Percentiles rank a stretch among this genome's conserved stretches.
Conservation (phyloP, 2,888 invertebrate species). For the Phymatocera aterrima region DNA sequence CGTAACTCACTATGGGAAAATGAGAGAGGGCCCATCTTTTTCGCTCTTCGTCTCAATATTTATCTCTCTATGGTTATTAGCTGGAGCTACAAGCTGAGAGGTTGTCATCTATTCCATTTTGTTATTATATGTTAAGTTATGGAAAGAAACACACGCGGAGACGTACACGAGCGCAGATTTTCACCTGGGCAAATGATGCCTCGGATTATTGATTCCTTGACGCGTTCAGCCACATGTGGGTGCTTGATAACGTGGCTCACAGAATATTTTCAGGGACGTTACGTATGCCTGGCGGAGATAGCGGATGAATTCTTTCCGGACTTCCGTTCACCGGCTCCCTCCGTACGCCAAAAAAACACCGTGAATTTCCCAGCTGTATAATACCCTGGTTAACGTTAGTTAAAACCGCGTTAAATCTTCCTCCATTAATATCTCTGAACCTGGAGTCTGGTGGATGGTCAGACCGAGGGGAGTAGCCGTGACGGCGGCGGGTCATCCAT, state of each 20-base stretch:
- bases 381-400: constrained; percentile 56
- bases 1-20: constrained; percentile 12
- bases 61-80: not conserved
- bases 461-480: constrained; percentile 51
- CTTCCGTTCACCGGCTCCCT: constrained; percentile 22
- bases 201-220: not conserved
- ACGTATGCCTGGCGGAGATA: not conserved
- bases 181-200: not conserved
- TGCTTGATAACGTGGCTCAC: not conserved
- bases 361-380: constrained; percentile 23
- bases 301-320: constrained; percentile 34
- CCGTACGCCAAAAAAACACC: constrained; percentile 6
- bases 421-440: constrained; percentile 67
- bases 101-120: not conserved
- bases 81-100: not conserved
- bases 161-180: too few relatives aligned
- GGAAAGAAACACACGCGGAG: too few relatives aligned
- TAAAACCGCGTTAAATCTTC: constrained; percentile 72
- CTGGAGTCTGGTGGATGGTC: constrained; percentile 48
- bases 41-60: constrained; percentile 21
- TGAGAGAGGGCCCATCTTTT: not conserved
- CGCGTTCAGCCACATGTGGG: too few relatives aligned
- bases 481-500: constrained; percentile 68
- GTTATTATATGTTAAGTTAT: not conserved
- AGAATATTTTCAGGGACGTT: not conserved